phyloP scores from a whole-genome alignment of 2,888 invertebrate species.

The Andrena bicolor region DNA sequence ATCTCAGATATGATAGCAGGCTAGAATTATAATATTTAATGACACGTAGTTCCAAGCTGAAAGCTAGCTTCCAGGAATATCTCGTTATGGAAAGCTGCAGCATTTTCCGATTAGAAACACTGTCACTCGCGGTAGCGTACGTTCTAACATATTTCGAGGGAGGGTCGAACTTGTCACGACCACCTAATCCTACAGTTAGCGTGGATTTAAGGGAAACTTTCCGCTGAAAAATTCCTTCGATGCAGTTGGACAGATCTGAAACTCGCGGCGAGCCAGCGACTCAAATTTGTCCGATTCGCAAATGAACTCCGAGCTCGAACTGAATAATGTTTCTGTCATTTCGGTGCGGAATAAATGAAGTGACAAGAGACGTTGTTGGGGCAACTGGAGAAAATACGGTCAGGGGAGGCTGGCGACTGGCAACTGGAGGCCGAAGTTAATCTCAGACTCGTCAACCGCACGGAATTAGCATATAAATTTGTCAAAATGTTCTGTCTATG shows the following conservation, averaged over 20 bases:
- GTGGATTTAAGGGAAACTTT: conserved; percentile 9
- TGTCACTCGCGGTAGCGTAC: background rate
- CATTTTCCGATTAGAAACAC: background rate
- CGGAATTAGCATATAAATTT: conserved; percentile 73
- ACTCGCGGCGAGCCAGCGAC: background rate
- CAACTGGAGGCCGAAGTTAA: conserved; percentile 71
- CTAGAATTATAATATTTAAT: no score
- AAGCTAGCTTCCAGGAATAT: background rate
- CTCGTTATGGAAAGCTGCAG: background rate
- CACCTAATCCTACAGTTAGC: background rate
- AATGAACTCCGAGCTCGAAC: conserved; percentile 27
- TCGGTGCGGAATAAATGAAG: conserved; percentile 50
- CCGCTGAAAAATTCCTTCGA: conserved; percentile 30
- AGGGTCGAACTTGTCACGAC: conserved; percentile 3
- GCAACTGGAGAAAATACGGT: conserved; percentile 45
- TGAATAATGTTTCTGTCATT: conserved; percentile 53
- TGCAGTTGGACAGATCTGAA: conserved; percentile 21
- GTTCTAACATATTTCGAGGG: background rate
- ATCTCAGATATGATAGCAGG: background rate
- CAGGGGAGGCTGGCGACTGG: conserved; percentile 38
- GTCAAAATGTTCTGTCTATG: conserved; percentile 59
- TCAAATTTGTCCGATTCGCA: conserved; percentile 32
- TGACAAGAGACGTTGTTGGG: conserved; percentile 52
- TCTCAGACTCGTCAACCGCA: conserved; percentile 64
- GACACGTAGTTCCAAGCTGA: no score